Base-by-base conservation (phyloP, 2,888 invertebrate genomes). In the Gortyna flavago region DNA sequence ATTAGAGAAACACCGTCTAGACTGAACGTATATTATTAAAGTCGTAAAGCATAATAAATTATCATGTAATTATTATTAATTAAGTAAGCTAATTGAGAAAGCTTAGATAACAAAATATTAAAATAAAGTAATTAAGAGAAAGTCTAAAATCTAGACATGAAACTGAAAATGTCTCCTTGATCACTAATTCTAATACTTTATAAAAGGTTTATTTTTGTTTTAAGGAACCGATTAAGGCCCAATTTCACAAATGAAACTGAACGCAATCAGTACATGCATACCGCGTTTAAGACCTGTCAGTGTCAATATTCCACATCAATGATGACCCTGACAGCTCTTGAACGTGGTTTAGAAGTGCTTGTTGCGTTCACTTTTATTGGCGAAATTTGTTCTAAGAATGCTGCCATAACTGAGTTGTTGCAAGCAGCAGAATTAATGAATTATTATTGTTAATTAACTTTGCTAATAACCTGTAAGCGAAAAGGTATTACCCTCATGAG, bases 1-100 rank as follows among this genome's bases (percentile, higher is more conserved):
- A 62, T 77, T 44, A 57, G 29, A 18, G 9, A 16, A 1, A 21
- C 18, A n/a, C 70, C 4, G 44, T 78, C 44, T 57, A 79, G 54
- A 70, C 44, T 64, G 13, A 57, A 38, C 18, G 11, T 68, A 1
- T 41, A 41, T 35, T 61, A 44, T 16, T 54, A 29, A 21, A 29
- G 3, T 54, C 32, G 29, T 13, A 13, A 62, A 25, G 51, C 11
- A 18, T 18, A 78, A 5, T 4, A 41, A 61, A 77, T 77, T 51
- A 72, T 1, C 25, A 8, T 44, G 0, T 41, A 41, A 7, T 66
- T 25, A 21, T 21, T 18, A 9, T 13, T 32, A 54, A 32, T 61
- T 77, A 41, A 0, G 41, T 11, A 9, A 9, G 0, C n/a, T 57
- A 59, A 4, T 57, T 29, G 2, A 25, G 11, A 44, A 54, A 29